phyloP scores from a whole-genome alignment of 2,888 invertebrate genomes.

The Noctua janthe region DNA sequence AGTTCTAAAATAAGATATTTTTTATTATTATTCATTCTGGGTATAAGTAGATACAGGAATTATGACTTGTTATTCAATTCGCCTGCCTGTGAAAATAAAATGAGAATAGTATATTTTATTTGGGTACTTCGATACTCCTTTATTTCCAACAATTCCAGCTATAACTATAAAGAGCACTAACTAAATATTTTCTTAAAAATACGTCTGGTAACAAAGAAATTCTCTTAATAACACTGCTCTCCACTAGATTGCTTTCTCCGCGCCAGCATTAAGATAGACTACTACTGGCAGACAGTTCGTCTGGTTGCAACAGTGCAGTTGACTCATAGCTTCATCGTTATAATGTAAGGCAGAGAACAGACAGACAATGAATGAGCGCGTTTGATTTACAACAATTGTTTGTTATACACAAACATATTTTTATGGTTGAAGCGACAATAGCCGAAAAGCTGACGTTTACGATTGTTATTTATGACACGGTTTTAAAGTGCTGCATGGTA shows the following conservation, averaged over 20 bases:
- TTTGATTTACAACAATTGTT: slow-evolving; percentile 8
- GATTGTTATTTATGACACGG: not conserved
- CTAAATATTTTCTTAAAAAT: slow-evolving; percentile 13
- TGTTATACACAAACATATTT: not conserved
- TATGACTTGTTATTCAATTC: not conserved
- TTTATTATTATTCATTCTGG: too few relatives aligned
- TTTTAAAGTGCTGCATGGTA: not conserved
- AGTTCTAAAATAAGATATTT: too few relatives aligned
- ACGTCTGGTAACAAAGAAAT: slow-evolving; percentile 13
- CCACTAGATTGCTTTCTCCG: slow-evolving; percentile 46
- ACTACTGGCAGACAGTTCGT: slow-evolving; percentile 21
- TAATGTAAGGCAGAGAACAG: slow-evolving; percentile 17
- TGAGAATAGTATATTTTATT: not conserved
- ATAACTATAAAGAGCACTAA: slow-evolving; percentile 1
- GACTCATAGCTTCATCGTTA: slow-evolving; percentile 28
- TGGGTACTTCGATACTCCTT: not conserved
- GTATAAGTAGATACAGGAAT: too few relatives aligned
- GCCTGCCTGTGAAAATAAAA: not conserved
- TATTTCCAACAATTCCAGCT: not conserved
- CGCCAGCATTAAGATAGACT: slow-evolving; percentile 6
- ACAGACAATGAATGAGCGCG: slow-evolving; percentile 3
- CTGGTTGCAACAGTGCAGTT: slow-evolving; percentile 42
- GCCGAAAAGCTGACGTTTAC: not conserved
- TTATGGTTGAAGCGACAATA: not conserved
- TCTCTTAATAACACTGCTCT: slow-evolving; percentile 23